Base-by-base conservation (phyloP, 2,113 vertebrate species). In the Gallinago media region DNA sequence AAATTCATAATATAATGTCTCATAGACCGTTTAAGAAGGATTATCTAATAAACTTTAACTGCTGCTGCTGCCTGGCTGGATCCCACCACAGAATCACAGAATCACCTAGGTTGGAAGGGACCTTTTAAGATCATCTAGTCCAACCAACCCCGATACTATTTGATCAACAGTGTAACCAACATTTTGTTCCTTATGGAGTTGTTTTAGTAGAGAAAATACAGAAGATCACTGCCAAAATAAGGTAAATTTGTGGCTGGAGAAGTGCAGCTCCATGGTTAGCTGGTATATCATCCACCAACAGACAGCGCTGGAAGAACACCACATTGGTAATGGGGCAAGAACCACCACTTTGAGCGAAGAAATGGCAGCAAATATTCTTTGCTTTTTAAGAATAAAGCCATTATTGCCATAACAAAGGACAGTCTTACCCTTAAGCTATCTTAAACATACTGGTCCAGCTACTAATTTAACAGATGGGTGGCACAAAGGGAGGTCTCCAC, bases 241-340 rank as follows among this genome's bases (percentile, higher is more conserved):
- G 47, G 47, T n/a, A 46, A 81, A 83, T 61, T 32, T 65, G 86
- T 61, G 52, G 23, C 36, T 38, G 38, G 4, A 85, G 56, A 55
- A 63, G 36, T 34, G 42, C 74, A 67, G 34, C 66, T 81, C 12
- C 0, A 0, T 7, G 26, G 66, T 36, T 46, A 67, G 14, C 0
- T 65, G 55, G 22, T 3, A 15, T 52, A 27, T 27, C 15, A 21
- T 26, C 11, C 9, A 8, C 22, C n/a, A 59, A 42, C 31, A 73
- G 26, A 59, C 25, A 88, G 55, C 25, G 32, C 38, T 77, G 36
- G 44, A 65, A 3, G 23, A 36, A 29, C 52, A 21, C 32, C 65
- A 11, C 22, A 26, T 42, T 56, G 79, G 68, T 19, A 31, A 38
- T 5, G 29, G 21, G 21, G 59, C 36, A 62, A 95, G 55, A 76